These are phyloP conservation scores for Leucophenga montana DNA, from an alignment of 2,888 invertebrate genomes.

Conservation along the genomic window DNA sequence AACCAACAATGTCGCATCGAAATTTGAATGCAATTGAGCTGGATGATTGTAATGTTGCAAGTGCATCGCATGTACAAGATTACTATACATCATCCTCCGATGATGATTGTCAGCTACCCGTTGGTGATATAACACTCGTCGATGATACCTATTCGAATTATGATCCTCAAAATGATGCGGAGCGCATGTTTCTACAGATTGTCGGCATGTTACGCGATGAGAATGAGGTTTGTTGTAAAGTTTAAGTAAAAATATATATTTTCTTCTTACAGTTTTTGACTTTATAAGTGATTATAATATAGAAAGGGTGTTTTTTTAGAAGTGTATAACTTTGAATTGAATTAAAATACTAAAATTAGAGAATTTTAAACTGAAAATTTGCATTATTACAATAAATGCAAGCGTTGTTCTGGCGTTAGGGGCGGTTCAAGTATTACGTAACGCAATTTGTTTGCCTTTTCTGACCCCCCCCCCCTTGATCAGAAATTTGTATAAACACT, in stretches of 20 bases:
- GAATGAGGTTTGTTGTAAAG: constrained; percentile 71
- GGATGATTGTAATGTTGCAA: constrained; percentile 39
- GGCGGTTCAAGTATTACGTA: too few species aligned
- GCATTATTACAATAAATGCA: too few species aligned
- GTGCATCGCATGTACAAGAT: constrained; percentile 33
- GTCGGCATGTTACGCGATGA: constrained; percentile 73
- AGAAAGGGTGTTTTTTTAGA: too few species aligned
- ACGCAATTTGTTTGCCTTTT: too few species aligned
- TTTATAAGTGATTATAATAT: background rate
- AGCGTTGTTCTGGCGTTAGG: too few species aligned
- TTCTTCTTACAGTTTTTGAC: constrained; percentile 1
- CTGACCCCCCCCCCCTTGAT: too few species aligned
- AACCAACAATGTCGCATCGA: constrained; percentile 37
- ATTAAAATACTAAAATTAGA: too few species aligned
- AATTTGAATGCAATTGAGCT: constrained; percentile 31
- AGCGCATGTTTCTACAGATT: constrained; percentile 73
- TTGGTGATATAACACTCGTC: constrained; percentile 71
- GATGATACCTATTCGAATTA: constrained; percentile 71
- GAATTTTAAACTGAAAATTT: too few species aligned
- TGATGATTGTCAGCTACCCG: constrained; percentile 53
- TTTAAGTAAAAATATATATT: background rate
- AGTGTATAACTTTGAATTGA: too few species aligned
- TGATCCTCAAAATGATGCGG: constrained; percentile 73
- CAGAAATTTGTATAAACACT: too few species aligned
- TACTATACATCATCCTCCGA: constrained; percentile 62